phyloP scores from a whole-genome alignment of 2,113 vertebrate species.

The Peromyscus leucopus region DNA sequence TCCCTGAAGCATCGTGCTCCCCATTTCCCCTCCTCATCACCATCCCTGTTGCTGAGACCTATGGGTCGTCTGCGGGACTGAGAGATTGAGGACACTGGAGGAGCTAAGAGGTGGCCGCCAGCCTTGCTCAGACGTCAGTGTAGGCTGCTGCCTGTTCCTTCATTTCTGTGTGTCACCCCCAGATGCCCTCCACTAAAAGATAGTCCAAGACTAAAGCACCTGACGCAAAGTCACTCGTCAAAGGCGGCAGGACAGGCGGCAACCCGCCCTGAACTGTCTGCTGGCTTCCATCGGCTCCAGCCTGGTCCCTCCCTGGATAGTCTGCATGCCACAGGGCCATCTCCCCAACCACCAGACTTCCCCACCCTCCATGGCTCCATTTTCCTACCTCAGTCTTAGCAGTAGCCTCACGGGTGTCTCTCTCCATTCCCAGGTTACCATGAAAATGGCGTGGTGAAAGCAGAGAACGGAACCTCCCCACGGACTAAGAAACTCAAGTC shows the following conservation, averaged over 20 bases:
- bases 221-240: not conserved
- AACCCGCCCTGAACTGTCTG: rapidly evolving
- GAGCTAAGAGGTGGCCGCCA: not conserved
- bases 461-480: slow-evolving; percentile 95
- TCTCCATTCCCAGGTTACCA: slow-evolving; percentile 89
- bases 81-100: not conserved
- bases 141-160: not conserved
- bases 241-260: not conserved
- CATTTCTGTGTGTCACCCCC: not conserved
- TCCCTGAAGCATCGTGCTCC: not conserved
- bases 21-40: not conserved
- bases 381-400: not conserved
- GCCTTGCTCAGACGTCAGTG: not conserved
- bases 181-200: not conserved
- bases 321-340: not conserved
- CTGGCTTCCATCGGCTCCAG: not conserved
- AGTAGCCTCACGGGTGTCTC: not conserved
- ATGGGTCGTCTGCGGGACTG: not conserved
- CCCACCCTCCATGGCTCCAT: rapidly evolving
- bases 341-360: not conserved
- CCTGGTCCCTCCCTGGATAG: rapidly evolving
- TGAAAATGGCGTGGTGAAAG: slow-evolving; percentile 96
- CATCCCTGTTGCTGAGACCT: not conserved
- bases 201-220: not conserved
- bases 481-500: slow-evolving; percentile 97